These are phyloP conservation scores for Phalera bucephala DNA, from an alignment of 2,888 invertebrate species.

Conservation along the genomic window DNA sequence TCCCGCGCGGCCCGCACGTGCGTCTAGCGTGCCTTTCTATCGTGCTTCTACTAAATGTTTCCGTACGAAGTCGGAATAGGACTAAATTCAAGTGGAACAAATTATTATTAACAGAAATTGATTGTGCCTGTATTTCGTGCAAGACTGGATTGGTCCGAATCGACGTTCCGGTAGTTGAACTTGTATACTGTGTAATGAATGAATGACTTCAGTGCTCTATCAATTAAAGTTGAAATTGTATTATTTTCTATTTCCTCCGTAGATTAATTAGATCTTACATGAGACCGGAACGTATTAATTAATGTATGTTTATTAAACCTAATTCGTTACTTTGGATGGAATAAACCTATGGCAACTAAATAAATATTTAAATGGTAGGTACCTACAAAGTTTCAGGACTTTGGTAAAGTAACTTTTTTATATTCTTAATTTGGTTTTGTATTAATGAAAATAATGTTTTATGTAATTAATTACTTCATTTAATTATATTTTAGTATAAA, in stretches of 20 bases:
- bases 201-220: slow-evolving; percentile 60
- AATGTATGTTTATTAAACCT: slow-evolving; percentile 64
- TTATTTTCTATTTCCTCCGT: slow-evolving; percentile 70
- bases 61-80: slow-evolving; percentile 55
- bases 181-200: slow-evolving; percentile 46
- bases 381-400: slow-evolving; percentile 34
- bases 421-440: no score
- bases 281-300: slow-evolving; percentile 70
- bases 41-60: slow-evolving; percentile 53
- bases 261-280: slow-evolving; percentile 73
- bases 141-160: slow-evolving; percentile 31
- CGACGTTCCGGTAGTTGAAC: slow-evolving; percentile 32
- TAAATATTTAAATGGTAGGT: slow-evolving; percentile 73
- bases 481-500: no score
- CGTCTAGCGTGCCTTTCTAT: slow-evolving; percentile 65
- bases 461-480: no score
- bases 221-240: slow-evolving; percentile 71
- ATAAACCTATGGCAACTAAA: slow-evolving; percentile 51
- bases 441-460: no score
- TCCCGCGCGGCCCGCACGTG: slow-evolving; percentile 81
- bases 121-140: slow-evolving; percentile 49
- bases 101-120: slow-evolving; percentile 42
- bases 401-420: slow-evolving; percentile 13
- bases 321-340: slow-evolving; percentile 50
- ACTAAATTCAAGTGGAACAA: slow-evolving; percentile 51